Evolutionary conservation across 2,113 vertebrate species (phyloP).

Genomic region (Eulemur rufifrons): DNA sequence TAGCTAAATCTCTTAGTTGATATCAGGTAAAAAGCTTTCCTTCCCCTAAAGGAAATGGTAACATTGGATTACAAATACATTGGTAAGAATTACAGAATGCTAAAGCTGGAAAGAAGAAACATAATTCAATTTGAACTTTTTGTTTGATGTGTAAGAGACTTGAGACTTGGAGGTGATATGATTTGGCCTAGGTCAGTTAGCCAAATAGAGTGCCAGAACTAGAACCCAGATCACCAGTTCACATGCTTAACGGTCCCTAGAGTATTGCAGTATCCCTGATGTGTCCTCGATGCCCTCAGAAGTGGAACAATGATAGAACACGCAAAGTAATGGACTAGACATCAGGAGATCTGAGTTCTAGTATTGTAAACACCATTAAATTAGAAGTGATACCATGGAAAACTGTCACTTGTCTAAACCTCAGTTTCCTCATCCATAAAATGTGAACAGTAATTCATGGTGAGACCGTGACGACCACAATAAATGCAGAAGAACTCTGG

Average conservation of each 20-base stretch:
- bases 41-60: background rate
- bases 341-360: background rate
- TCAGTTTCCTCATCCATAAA: slow-evolving; percentile 3
- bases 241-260: background rate
- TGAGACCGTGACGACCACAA: background rate
- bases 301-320: background rate
- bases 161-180: background rate
- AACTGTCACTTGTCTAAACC: background rate
- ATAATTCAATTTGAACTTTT: background rate
- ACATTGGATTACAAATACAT: background rate
- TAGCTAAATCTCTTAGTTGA: background rate
- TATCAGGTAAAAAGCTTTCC: background rate
- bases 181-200: background rate
- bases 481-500: background rate
- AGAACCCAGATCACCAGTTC: background rate
- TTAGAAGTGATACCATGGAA: background rate
- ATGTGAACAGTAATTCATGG: background rate
- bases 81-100: background rate
- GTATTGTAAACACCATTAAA: background rate
- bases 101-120: background rate
- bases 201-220: background rate
- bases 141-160: background rate
- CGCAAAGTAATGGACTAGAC: background rate
- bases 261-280: background rate
- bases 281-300: background rate